Evolutionary conservation across 2,888 invertebrate species (phyloP).

Genomic region (Gisinianus flammeolus): DNA sequence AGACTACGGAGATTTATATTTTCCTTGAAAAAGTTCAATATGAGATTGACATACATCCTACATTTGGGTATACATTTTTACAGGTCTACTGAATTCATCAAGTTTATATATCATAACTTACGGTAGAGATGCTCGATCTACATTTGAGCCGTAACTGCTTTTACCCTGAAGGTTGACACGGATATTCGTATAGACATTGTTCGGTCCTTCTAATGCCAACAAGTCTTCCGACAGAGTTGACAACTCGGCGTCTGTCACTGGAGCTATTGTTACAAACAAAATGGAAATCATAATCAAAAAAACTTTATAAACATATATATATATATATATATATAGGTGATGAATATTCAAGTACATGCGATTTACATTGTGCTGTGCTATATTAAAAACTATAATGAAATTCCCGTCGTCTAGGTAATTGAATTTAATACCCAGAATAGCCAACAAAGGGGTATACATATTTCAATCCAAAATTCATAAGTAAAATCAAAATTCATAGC

Average conservation of each 20-base stretch:
- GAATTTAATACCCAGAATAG: no score
- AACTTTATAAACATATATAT: neutral
- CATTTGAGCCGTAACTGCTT: conserved; percentile 72
- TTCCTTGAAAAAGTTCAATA: no score
- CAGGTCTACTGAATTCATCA: neutral
- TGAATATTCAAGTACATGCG: no score
- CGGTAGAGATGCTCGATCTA: conserved; percentile 78
- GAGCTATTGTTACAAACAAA: conserved; percentile 59
- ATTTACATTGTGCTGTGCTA: no score
- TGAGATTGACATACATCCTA: no score
- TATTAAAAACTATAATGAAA: no score
- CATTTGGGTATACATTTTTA: no score
- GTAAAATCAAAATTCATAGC: no score
- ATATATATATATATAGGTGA: neutral
- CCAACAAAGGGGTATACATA: no score
- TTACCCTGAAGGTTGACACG: conserved; percentile 76
- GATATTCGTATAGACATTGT: conserved; percentile 75
- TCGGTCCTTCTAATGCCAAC: conserved; percentile 71
- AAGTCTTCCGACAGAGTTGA: conserved; percentile 74
- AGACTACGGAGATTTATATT: neutral
- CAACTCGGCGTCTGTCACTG: conserved; percentile 70
- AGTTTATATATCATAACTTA: conserved; percentile 64
- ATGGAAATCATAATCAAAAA: neutral
- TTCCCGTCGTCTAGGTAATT: no score
- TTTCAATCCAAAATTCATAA: no score